Conservation (phyloP, 2,888 invertebrate genomes). For the Amiota mariae region DNA sequence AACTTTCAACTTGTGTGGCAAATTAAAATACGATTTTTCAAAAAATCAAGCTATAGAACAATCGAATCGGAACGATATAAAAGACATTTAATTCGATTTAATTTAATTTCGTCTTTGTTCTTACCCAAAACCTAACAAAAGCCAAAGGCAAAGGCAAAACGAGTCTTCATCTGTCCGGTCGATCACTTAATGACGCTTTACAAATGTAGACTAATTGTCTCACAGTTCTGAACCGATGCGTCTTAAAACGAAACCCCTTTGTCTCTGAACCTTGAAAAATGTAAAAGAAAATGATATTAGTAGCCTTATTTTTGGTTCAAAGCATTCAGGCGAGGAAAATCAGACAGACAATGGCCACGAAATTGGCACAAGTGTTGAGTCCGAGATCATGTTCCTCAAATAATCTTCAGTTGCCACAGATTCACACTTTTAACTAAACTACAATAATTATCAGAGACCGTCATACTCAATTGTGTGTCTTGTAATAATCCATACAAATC, state of each 20-base stretch:
- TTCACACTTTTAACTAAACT: conserved; percentile 42
- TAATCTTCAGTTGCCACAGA: conserved; percentile 45
- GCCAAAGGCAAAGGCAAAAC: conserved; percentile 5
- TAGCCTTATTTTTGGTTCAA: conserved; percentile 18
- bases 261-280: background rate
- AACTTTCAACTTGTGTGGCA: conserved; percentile 56
- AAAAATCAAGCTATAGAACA: conserved; percentile 43
- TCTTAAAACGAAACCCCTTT: background rate
- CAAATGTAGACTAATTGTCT: conserved; percentile 49
- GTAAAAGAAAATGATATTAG: conserved; percentile 35
- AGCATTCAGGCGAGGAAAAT: conserved; percentile 52
- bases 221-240: conserved; percentile 38
- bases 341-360: conserved; percentile 38
- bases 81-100: conserved; percentile 59
- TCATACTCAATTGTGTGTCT: conserved; percentile 39
- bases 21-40: conserved; percentile 65
- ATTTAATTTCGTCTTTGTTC: conserved; percentile 51
- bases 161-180: background rate
- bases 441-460: conserved; percentile 53
- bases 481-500: conserved; percentile 63
- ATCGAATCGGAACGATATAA: conserved; percentile 32
- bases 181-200: conserved; percentile 52
- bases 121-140: conserved; percentile 42
- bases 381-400: background rate
- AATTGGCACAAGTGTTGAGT: conserved; percentile 60